phyloP scores from a whole-genome alignment of 2,113 vertebrate species.

The Thymallus thymallus region DNA sequence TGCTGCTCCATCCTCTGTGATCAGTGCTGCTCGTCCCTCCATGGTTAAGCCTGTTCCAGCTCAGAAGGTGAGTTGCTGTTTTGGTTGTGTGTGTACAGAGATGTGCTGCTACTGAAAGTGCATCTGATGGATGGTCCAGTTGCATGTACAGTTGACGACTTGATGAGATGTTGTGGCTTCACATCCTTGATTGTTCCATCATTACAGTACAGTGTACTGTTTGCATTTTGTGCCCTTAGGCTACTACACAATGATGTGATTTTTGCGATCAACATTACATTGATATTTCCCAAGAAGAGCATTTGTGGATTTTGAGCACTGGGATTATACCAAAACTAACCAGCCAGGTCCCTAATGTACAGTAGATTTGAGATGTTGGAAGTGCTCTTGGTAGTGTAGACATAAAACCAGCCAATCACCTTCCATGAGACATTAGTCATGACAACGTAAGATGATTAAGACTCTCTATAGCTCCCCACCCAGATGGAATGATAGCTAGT shows the following conservation, averaged over 20 bases:
- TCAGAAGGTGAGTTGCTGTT: slow-evolving; percentile 40
- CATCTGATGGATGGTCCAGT: not conserved
- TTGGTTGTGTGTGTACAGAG: not conserved
- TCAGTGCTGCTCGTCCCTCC: not conserved
- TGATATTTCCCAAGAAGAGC: not conserved
- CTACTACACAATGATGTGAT: not conserved
- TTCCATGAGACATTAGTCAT: slow-evolving; percentile 14
- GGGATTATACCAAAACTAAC: not conserved
- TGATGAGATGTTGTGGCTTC: not conserved
- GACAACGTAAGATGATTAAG: slow-evolving; percentile 29
- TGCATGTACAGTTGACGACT: not conserved
- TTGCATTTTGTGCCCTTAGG: not conserved
- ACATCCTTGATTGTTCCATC: not conserved
- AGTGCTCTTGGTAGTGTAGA: not conserved
- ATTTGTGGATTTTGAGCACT: not conserved
- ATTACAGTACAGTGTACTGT: not conserved
- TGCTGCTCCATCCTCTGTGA: not conserved
- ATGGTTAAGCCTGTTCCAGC: slow-evolving; percentile 13
- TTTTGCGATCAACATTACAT: not conserved
- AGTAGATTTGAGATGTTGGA: not conserved
- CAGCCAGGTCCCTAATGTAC: not conserved
- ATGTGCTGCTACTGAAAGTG: not conserved
- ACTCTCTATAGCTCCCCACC: slow-evolving; percentile 37
- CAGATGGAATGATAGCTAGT: slow-evolving; percentile 52
- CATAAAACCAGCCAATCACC: slow-evolving; percentile 1